Percentiles rank a stretch among this genome's conserved stretches.
Evolutionary conservation across 1,140 invertebrate genomes (phyloP).

Genomic region (Nephila pilipes): DNA sequence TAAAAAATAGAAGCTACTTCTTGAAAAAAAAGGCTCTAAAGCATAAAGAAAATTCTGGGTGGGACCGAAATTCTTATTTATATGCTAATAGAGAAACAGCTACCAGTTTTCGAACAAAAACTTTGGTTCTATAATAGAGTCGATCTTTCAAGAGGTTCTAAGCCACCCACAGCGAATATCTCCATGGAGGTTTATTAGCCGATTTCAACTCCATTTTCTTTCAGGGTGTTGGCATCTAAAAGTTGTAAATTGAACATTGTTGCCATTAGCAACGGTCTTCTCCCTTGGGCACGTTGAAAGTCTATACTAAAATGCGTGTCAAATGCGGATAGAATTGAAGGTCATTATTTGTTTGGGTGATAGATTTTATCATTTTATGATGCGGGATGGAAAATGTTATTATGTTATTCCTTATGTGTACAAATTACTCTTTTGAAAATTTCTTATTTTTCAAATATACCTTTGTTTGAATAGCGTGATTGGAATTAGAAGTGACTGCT

Average conservation of each 20-base stretch:
- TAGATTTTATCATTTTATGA: background rate
- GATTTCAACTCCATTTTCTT: conserved; percentile 47
- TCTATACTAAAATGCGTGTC: conserved; percentile 60
- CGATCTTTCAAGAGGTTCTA: conserved; percentile 29
- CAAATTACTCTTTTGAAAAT: no score
- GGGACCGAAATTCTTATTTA: conserved; percentile 20
- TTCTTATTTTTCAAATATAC: no score
- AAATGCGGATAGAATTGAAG: conserved; percentile 63
- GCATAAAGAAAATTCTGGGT: background rate
- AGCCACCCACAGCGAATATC: conserved; percentile 48
- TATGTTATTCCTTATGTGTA: no score
- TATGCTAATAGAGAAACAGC: conserved; percentile 63
- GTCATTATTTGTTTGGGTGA: background rate
- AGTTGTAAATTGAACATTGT: conserved; percentile 42
- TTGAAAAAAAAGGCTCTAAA: background rate
- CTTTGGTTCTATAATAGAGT: conserved; percentile 7
- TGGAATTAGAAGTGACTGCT: no score
- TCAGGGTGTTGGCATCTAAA: conserved; percentile 62
- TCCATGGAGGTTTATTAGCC: conserved; percentile 22
- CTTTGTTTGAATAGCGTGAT: no score
- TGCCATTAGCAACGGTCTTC: conserved; percentile 31
- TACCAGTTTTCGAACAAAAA: conserved; percentile 53
- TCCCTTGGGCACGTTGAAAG: background rate
- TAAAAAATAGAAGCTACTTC: background rate
- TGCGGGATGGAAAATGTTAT: no score